Evolutionary conservation across 2,797 vertebrate species (phyloP).

Genomic region (Geotrypetes seraphini): DNA sequence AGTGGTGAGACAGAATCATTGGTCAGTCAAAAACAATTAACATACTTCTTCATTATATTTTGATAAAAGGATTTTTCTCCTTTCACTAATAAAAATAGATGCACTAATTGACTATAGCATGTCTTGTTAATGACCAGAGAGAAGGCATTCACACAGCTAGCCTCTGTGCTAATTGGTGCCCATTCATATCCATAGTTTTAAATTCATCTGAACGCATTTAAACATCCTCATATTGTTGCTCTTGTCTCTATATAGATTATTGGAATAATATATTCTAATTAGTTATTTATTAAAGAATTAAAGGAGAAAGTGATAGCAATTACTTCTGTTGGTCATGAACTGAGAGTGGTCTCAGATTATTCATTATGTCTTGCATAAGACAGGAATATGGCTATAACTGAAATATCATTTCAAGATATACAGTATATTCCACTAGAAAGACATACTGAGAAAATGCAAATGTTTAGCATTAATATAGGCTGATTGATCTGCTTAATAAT

Average conservation of each 20-base stretch:
- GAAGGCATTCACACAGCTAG: conserved; percentile 1
- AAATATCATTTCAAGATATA: no score
- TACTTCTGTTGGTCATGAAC: no score
- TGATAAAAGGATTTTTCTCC: conserved; percentile 10
- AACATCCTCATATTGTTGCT: not conserved
- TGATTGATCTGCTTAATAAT: no score
- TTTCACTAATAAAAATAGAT: conserved; percentile 24
- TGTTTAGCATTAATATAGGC: no score
- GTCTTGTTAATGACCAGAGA: conserved; percentile 12
- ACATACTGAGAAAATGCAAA: no score
- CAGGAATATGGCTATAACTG: no score
- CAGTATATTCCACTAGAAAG: no score
- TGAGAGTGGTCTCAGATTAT: no score
- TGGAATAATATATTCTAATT: not conserved
- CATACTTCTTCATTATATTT: conserved; percentile 6
- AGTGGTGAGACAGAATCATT: conserved; percentile 5
- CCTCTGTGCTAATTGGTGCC: not conserved
- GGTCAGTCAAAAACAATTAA: conserved; percentile 15
- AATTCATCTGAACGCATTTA: not conserved
- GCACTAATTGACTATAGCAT: conserved; percentile 14
- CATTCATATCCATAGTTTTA: not conserved
- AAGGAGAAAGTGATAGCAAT: no score
- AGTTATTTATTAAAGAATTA: not conserved
- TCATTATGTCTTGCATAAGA: no score
- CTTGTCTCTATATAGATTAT: not conserved